Conservation (phyloP, 2,113 vertebrate genomes). For the Notarius lentiginosus region DNA sequence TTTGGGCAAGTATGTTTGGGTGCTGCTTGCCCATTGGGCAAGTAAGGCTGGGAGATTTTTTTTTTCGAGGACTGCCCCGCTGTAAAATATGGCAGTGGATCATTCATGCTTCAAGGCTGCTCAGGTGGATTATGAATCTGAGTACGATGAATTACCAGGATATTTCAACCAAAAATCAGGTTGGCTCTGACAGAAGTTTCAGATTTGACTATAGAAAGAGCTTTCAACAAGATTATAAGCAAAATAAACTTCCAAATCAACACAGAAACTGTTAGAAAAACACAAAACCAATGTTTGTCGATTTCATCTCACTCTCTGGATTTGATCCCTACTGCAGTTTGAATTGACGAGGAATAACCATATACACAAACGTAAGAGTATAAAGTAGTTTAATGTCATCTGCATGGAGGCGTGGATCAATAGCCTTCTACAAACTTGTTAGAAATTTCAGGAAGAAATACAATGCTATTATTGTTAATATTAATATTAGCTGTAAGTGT, state of each 20-base stretch:
- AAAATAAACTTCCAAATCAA: not conserved
- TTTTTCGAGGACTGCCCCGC: not conserved
- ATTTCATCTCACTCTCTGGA: not conserved
- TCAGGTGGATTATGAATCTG: not conserved
- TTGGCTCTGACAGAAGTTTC: not conserved
- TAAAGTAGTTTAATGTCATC: not conserved
- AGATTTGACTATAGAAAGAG: not conserved
- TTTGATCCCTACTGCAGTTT: not conserved
- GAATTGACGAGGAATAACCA: not conserved
- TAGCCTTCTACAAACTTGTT: not conserved
- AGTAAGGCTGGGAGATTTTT: too few relatives aligned
- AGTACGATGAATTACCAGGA: not conserved
- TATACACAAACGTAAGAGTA: not conserved
- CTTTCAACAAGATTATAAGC: not conserved
- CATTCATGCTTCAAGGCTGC: not conserved
- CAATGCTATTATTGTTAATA: not conserved
- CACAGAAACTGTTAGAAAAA: not conserved
- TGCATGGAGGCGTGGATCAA: not conserved
- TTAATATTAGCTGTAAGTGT: not conserved
- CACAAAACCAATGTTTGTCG: not conserved
- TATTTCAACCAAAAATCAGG: not conserved
- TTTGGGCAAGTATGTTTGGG: too few relatives aligned
- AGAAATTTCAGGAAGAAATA: not conserved
- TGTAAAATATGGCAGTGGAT: not conserved
- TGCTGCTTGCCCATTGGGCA: too few relatives aligned